Conservation (phyloP, 2,888 invertebrate species). For the Trisateles emortualis region DNA sequence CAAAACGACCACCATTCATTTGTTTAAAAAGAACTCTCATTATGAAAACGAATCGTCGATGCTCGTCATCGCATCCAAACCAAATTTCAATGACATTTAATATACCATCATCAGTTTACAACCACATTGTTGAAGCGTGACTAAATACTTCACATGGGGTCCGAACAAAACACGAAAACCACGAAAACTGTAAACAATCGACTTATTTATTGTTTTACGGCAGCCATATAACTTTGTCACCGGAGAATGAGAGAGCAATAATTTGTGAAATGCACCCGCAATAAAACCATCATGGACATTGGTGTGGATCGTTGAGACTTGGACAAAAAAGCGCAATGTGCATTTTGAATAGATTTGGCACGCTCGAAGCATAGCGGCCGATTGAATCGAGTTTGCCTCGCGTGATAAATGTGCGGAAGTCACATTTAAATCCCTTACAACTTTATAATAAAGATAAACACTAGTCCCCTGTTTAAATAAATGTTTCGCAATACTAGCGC, state of each 20-base stretch:
- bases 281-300: constrained; percentile 82
- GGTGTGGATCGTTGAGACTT: constrained; percentile 35
- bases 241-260: constrained; percentile 70
- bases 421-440: constrained; percentile 76
- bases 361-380: constrained; percentile 63
- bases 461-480: constrained; percentile 77
- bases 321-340: constrained; percentile 63
- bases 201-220: constrained; percentile 84
- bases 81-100: constrained; percentile 65
- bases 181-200: constrained; percentile 78
- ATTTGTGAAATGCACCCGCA: constrained; percentile 76
- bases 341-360: constrained; percentile 72
- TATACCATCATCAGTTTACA: constrained; percentile 72
- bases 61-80: constrained; percentile 64
- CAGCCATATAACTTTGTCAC: constrained; percentile 77
- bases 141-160: constrained; percentile 74
- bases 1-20: constrained; percentile 47
- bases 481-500: constrained; percentile 80
- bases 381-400: constrained; percentile 60
- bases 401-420: constrained; percentile 81
- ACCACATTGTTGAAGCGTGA: constrained; percentile 57
- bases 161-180: constrained; percentile 61
- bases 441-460: constrained; percentile 83
- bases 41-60: constrained; percentile 50
- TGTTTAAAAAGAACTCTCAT: constrained; percentile 66